Base-by-base conservation (phyloP, 2,113 vertebrate species). In the Pelobates fuscus region DNA sequence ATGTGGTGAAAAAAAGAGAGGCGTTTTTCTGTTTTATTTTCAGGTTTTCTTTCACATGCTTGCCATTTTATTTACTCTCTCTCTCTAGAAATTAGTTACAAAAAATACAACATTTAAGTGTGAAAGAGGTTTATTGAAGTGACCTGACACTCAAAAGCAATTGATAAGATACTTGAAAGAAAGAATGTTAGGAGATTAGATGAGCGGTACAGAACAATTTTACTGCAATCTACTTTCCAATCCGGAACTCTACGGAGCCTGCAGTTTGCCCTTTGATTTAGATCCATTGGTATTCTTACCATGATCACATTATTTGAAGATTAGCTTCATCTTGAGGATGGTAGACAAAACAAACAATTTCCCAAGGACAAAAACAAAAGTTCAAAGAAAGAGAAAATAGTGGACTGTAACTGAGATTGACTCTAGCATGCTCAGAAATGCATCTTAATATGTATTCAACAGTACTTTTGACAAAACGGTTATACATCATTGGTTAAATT, bases 231-330 rank as follows among this genome's bases (percentile, higher is more conserved):
- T 74, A 54, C 52, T 66, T 66, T 54, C n/a, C 71, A 74, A 65
- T 57, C 52, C 49, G 20, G 58, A 52, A 65, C 60, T 54, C 61
- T 73, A 17, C 44, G 21, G 27, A 24, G 41, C n/a, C 26, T 72
- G 44, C 27, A 25, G 52, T 65, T 63, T 25, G 21, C 62, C n/a
- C 49, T 66, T 65, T 66, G 71, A 74, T 74, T 73, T 58, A 12
- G n/a, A 23, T 15, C 15, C 52, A 74, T 66, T 74, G 23, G 65
- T 74, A 74, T 74, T 74, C 71, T 58, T 54, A 63, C 49, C 62
- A 74, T 66, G 71, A 44, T 27, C 57, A 44, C 24, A 17, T 64
- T 73, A 65, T 63, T 73, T 73, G 52, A 61, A 73, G 71, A 73
- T 73, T 65, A 73, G 60, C 46, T 41, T 54, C 46, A 14, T 37